Evolutionary conservation across 2,113 vertebrate species (phyloP), one percentile per base, ranked within the genome.

Genomic region (Heliornis fulica): DNA sequence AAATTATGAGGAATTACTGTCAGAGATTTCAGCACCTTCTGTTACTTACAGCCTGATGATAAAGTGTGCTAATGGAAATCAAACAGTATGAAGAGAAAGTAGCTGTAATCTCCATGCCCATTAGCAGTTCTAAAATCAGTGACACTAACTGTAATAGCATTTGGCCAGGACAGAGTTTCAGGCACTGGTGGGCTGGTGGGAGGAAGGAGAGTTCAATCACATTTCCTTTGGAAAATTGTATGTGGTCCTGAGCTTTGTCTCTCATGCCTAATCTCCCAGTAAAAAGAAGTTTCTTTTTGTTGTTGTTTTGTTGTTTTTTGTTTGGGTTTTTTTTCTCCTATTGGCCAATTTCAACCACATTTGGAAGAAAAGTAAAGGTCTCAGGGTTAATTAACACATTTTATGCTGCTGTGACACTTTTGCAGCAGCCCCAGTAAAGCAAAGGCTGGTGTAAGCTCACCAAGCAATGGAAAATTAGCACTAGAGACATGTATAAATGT

Each of bases 1-100:
- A 90, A 90, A 93, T 74, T 69, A 83, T 32, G 34, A 90, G 54
- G 79, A 76, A 86, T 90, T 94, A 82, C 61, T 89, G 74, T 60
- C 76, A 80, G 53, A 89, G 26, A 64, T 83, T 88, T 95, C 38
- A 59, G 43, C 28, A 77, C 46, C n/a, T 90, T 93, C 68, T 81
- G 16, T 54, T 74, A 74, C 29, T 51, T 77, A 83, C 32, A 86
- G 50, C 13, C 66, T 81, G 87, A 72, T 80, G 72, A 80, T 57
- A 46, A 71, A 91, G 36, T 46, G 36, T 83, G 66, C 25, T 85
- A 90, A 95, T 88, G 82, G 75, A 90, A 80, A 93, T 84, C 57
- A 79, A 87, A 69, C 25, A 50, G 34, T 41, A 65, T 57, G 54
- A 85, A 57, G 38, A 80, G 68, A 90, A 91, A 83, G 74, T 38